Evolutionary conservation across 2,113 vertebrate species (phyloP).

Genomic region (Paedocypris sp.): DNA sequence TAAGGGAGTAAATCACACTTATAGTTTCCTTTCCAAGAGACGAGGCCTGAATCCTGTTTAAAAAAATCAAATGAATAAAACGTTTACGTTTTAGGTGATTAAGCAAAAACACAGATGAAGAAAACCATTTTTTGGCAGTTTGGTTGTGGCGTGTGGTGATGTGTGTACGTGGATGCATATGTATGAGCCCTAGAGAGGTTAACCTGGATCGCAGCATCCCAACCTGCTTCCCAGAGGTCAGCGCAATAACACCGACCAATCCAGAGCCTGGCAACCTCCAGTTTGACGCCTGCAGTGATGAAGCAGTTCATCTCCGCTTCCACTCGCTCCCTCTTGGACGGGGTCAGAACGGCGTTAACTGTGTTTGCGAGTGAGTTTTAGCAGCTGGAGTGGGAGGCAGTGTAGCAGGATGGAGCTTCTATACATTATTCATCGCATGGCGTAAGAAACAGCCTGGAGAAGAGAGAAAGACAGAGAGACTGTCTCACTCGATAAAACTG

Average conservation of each 20-base stretch:
- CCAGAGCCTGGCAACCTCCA: not conserved
- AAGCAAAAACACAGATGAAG: too few relatives aligned
- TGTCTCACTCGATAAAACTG: not conserved
- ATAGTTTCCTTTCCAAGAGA: too few relatives aligned
- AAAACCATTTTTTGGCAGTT: too few relatives aligned
- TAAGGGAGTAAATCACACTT: too few relatives aligned
- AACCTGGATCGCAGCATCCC: not conserved
- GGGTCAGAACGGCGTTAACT: not conserved
- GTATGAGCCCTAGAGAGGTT: not conserved
- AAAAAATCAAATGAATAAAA: too few relatives aligned
- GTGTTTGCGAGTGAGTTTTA: not conserved
- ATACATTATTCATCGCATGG: slow-evolving; percentile 17
- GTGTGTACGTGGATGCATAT: not conserved
- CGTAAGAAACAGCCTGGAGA: not conserved
- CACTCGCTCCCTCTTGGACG: not conserved
- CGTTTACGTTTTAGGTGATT: too few relatives aligned
- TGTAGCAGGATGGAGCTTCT: not conserved
- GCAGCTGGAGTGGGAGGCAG: not conserved
- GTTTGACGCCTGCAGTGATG: not conserved
- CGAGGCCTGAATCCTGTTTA: too few relatives aligned
- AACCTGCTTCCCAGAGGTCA: not conserved
- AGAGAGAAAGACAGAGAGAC: not conserved
- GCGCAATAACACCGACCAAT: not conserved
- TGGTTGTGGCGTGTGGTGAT: not conserved
- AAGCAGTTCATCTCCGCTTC: not conserved